Evolutionary conservation across 2,888 invertebrate genomes (phyloP), one percentile per base, ranked within the genome.

Genomic region (Lithophane ornitopus): DNA sequence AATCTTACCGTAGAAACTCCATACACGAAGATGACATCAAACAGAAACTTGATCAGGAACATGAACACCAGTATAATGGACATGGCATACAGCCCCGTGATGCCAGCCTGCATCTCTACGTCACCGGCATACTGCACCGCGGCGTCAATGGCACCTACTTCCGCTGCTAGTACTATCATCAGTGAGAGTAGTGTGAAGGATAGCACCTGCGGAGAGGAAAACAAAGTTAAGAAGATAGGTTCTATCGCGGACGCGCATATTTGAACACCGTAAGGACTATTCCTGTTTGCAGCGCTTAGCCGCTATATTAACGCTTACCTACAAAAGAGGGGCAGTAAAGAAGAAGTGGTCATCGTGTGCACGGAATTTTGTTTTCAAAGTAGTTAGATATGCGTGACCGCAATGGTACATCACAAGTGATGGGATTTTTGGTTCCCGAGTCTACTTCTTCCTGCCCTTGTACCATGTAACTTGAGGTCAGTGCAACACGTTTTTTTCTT

Each of bases 1-100:
- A 14, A 41, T 44, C 92, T 92, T 78, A 96, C 96, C 89, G 78
- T 84, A 41, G 92, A 72, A 28, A 95, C 94, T 2, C 93, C 96
- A 78, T 94, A 95, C 0, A 96, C 86, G 84, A 95, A 96, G 22
- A 90, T 12, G 0, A 94, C 26, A 71, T 96, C 96, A n/a, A 94
- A 94, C 14, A 90, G 63, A 81, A 96, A 93, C 86, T 96, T 96
- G 39, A 90, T 89, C 0, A 95, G 87, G 85, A 94, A 95, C 95
- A 96, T 93, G 14, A 95, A 70, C 0, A 92, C 91, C 9, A 96
- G 88, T 16, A 96, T 95, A 62, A 96, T 92, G 63, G 91, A 91
- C 94, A 96, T 94, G 28, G 90, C 95, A 75, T 94, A 95, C 0
- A 94, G 81, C 0, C 95, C 96, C 0, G 94, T 93, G 34, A 92